Percentiles rank a stretch among this genome's conserved stretches.
Conservation (phyloP, 2,797 vertebrate species). For the Xyrichtys novacula region DNA sequence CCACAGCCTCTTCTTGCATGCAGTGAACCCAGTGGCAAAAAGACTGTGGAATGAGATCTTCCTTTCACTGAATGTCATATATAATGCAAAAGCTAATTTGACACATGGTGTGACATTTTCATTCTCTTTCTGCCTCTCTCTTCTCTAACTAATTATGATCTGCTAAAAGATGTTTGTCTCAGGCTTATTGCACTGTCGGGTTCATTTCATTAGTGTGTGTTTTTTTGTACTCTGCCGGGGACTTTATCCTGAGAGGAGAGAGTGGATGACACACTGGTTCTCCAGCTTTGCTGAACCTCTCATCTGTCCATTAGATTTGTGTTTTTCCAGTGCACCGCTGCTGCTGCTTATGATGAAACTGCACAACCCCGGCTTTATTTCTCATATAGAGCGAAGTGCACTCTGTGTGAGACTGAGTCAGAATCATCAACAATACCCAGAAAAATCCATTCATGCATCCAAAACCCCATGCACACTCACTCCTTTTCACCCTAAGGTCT, state of each 20-base stretch:
- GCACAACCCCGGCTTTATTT: constrained; percentile 55
- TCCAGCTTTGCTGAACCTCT: constrained; percentile 65
- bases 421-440: constrained; percentile 58
- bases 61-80: constrained; percentile 57
- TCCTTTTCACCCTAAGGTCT: constrained; percentile 12
- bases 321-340: constrained; percentile 36
- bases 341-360: constrained; percentile 50
- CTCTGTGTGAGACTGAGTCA: constrained; percentile 57
- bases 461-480: constrained; percentile 23
- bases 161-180: constrained; percentile 75
- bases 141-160: constrained; percentile 66
- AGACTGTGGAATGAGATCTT: constrained; percentile 43
- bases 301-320: constrained; percentile 77
- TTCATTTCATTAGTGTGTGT: constrained; percentile 65
- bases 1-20: constrained; percentile 31
- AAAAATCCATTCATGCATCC: constrained; percentile 52
- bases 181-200: constrained; percentile 66
- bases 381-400: constrained; percentile 59
- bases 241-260: constrained; percentile 55
- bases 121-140: constrained; percentile 54
- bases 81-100: constrained; percentile 60
- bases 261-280: constrained; percentile 67
- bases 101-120: constrained; percentile 66
- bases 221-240: constrained; percentile 28
- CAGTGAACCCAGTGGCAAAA: constrained; percentile 47